A percentile compares a stretch with the other conserved stretches of the same genome.
phyloP scores from a whole-genome alignment of 2,113 vertebrate genomes.

The Muntiacus reevesi region DNA sequence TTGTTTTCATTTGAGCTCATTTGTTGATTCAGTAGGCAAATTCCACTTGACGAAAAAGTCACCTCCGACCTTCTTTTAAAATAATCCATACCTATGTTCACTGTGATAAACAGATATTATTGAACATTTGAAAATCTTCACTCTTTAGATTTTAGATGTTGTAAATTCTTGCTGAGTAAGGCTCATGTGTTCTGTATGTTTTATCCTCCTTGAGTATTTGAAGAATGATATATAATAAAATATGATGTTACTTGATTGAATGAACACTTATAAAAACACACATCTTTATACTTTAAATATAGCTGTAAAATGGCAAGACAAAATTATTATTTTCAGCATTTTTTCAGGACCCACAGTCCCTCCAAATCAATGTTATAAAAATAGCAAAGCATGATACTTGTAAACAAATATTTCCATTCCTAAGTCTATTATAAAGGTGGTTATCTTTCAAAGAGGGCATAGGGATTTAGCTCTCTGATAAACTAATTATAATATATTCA shows the following conservation, averaged over 20 bases:
- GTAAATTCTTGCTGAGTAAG: neutral
- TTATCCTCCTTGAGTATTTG: neutral
- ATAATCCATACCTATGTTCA: neutral
- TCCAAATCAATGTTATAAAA: neutral
- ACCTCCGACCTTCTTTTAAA: neutral
- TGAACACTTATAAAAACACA: neutral
- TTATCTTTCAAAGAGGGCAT: neutral
- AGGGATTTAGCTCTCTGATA: neutral
- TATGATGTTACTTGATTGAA: neutral
- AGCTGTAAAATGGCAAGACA: neutral
- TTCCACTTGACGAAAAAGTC: neutral
- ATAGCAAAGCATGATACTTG: neutral
- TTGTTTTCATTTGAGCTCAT: constrained; percentile 22
- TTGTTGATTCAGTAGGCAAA: neutral
- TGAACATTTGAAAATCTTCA: neutral
- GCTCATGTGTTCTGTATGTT: neutral
- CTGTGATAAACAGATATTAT: neutral
- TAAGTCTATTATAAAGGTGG: neutral
- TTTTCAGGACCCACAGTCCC: neutral
- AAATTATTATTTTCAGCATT: neutral
- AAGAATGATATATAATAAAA: neutral
- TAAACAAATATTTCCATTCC: neutral
- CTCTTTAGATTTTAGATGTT: neutral
- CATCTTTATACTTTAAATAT: neutral
- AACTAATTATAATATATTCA: neutral